A percentile compares a stretch with the other conserved stretches of the same genome.
phyloP scores from a whole-genome alignment of 2,113 vertebrate species.

The Macheiramphus alcinus region DNA sequence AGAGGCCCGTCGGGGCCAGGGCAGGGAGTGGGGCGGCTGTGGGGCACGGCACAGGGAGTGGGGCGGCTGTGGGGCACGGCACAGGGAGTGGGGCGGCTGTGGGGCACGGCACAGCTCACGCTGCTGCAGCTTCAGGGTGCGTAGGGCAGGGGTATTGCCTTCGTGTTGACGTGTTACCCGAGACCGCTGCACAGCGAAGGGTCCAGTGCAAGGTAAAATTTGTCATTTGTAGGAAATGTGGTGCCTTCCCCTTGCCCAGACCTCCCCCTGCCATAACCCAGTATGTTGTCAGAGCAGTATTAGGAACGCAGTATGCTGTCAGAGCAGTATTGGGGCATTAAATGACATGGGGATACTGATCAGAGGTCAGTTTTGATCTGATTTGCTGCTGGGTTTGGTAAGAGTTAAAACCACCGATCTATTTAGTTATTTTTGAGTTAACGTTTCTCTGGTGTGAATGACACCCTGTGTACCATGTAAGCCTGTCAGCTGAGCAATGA shows the following conservation, averaged over 20 bases:
- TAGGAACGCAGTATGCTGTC: neutral
- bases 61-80: neutral
- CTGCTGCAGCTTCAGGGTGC: too few relatives aligned
- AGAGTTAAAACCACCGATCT: neutral
- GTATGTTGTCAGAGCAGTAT: neutral
- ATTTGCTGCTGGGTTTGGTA: neutral
- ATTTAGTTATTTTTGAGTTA: neutral
- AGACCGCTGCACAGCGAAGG: neutral
- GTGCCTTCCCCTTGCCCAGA: neutral
- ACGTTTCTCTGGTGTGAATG: neutral
- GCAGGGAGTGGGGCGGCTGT: too few relatives aligned
- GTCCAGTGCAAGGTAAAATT: neutral
- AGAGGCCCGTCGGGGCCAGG: neutral
- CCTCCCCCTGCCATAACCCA: too few relatives aligned
- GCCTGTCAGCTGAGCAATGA: neutral
- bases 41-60: neutral
- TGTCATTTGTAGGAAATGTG: neutral
- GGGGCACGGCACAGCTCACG: neutral
- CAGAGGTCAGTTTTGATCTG: neutral
- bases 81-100: neutral
- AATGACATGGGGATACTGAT: neutral
- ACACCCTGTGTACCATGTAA: neutral
- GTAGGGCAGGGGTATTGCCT: neutral
- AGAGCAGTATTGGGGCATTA: neutral
- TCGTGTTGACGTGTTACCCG: rapidly evolving